Evolutionary conservation across 2,797 vertebrate genomes (phyloP), one percentile per base, ranked within the genome.

Genomic region (Eulemur rubriventer): DNA sequence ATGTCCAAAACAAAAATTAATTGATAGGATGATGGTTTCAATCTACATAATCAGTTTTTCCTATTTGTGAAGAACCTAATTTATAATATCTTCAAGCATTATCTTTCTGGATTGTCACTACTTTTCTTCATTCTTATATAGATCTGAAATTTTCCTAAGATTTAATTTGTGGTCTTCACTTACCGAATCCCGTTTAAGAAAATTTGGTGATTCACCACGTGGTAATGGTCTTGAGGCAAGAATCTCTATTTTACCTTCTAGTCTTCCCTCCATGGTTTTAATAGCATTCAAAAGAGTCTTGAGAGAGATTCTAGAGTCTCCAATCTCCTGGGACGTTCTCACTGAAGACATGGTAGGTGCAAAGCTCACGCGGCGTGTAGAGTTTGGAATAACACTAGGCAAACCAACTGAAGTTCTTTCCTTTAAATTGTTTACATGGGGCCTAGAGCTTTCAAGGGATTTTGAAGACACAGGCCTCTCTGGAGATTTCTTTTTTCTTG

Each of bases 191-290:
- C 4, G 85, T 75, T 96, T 89, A 59, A 87, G 81, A 82, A 96
- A 82, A 80, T 26, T 78, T 85, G 92, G 30, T 83, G 96, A 85
- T 28, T 84, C 95, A 20, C 76, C 79, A 69, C 48, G 89, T 89
- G 73, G 73, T 57, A 97, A 93, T 9, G 94, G 91, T 96, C 97
- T 96, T 85, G 84, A 93, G 70, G 90, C 89, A 41, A 97, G 93
- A 95, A 96, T 57, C 24, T 97, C 95, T 94, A 96, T 96, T 96
- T 96, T 97, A 46, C 88, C 92, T 85, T 98, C 98, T 48, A 97
- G 69, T 50, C 94, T 97, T 93, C 97, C 97, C 91, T 97, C 95
- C 97, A 95, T 96, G 65, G 95, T 97, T 96, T 97, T 98, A 75
- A 98, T 90, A 78, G 97, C 97, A 94, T 96, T 97, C 76, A 98